Evolutionary conservation across 2,888 invertebrate species (phyloP).

Genomic region (Bedellia somnulentella): DNA sequence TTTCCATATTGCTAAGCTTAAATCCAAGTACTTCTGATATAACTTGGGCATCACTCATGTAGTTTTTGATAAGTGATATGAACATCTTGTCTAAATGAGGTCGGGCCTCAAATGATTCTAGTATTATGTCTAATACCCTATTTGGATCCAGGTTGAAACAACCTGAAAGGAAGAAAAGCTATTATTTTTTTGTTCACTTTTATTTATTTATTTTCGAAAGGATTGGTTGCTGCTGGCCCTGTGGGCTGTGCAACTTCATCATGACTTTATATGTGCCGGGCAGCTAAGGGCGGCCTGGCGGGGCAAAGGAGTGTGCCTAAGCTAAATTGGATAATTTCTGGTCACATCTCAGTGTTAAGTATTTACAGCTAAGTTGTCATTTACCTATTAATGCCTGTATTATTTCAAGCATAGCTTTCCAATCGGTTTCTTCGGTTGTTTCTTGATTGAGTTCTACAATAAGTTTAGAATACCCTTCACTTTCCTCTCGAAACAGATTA

Average conservation of each 20-base stretch:
- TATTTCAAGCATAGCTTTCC: slow-evolving; percentile 77
- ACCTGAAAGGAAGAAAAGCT: slow-evolving; percentile 59
- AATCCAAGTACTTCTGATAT: slow-evolving; percentile 95
- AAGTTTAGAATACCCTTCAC: slow-evolving; percentile 97
- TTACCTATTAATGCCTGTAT: slow-evolving; percentile 92
- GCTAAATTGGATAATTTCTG: not conserved
- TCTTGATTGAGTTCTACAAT: slow-evolving; percentile 92
- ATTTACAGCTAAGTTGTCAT: too few species aligned
- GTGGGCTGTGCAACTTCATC: too few species aligned
- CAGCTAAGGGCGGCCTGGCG: too few species aligned
- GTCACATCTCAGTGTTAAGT: too few species aligned
- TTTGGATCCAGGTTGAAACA: slow-evolving; percentile 99
- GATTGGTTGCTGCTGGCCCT: too few species aligned
- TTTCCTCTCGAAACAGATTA: slow-evolving; percentile 97
- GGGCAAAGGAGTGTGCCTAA: too few species aligned
- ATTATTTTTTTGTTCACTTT: not conserved
- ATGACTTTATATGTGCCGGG: too few species aligned
- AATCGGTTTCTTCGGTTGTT: slow-evolving; percentile 64
- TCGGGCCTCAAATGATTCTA: slow-evolving; percentile 94
- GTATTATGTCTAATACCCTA: slow-evolving; percentile 90
- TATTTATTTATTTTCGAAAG: not conserved
- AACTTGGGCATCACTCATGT: slow-evolving; percentile 79
- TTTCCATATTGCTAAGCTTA: slow-evolving; percentile 75
- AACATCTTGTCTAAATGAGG: slow-evolving; percentile 79
- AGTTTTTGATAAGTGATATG: slow-evolving; percentile 79